These are phyloP conservation scores for Planiliza haematocheilus DNA, from an alignment of 2,113 vertebrate genomes.

Conservation along the genomic window DNA sequence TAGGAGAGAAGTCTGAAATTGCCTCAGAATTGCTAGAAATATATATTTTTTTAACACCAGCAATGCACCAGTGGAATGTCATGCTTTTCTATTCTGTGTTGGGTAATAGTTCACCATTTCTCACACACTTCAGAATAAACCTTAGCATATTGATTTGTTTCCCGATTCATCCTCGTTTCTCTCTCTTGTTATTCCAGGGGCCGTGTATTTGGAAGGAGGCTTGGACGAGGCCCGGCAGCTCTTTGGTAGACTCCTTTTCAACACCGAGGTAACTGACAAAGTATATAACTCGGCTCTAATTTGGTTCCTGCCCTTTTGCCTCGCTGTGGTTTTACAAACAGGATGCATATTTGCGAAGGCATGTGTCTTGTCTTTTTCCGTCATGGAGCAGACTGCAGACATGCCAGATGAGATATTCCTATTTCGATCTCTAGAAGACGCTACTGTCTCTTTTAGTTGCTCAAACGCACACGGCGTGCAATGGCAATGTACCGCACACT, in stretches of 20 bases:
- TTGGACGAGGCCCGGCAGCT: slow-evolving; percentile 93
- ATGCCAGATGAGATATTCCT: slow-evolving; percentile 14
- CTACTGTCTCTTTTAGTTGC: slow-evolving; percentile 11
- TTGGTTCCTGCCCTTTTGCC: slow-evolving; percentile 5
- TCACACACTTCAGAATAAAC: background rate
- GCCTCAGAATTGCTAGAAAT: slow-evolving; percentile 47
- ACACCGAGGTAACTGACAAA: slow-evolving; percentile 85
- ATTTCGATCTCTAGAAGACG: slow-evolving; percentile 26
- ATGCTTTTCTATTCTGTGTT: slow-evolving; percentile 16
- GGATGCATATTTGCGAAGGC: background rate
- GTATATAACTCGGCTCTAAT: background rate
- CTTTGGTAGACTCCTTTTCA: slow-evolving; percentile 96
- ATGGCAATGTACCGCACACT: slow-evolving; percentile 17
- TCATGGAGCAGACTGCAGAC: slow-evolving; percentile 4
- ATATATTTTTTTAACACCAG: slow-evolving; percentile 19
- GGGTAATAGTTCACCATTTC: background rate
- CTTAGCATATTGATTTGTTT: slow-evolving; percentile 1
- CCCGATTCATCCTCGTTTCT: background rate
- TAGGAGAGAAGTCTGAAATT: slow-evolving; percentile 65
- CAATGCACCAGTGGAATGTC: background rate
- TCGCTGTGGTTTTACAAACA: background rate
- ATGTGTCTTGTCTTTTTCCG: slow-evolving; percentile 6
- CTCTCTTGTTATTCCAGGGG: slow-evolving; percentile 82
- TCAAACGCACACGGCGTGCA: slow-evolving; percentile 39
- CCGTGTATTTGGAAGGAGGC: slow-evolving; percentile 96